Conservation (phyloP, 2,113 vertebrate genomes). For the Panthera uncia region DNA sequence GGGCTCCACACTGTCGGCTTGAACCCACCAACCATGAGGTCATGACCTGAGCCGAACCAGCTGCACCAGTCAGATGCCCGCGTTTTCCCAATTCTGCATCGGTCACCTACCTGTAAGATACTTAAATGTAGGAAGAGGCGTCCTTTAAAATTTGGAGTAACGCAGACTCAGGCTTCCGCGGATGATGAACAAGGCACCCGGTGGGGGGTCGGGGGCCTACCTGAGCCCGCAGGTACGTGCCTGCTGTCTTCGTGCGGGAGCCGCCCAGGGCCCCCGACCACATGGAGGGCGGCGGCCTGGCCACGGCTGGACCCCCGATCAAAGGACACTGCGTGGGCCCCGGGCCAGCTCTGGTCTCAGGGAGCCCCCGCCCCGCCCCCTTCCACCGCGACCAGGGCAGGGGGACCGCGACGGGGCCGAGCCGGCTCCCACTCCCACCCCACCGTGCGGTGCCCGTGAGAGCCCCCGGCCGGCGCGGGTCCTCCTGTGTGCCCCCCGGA, state of each 20-base stretch:
- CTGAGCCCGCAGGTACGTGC: not conserved
- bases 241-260: not conserved
- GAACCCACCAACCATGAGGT: too few species aligned
- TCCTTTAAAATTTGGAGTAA: not conserved
- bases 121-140: accelerated
- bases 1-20: too few species aligned
- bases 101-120: accelerated
- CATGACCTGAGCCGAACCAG: too few species aligned
- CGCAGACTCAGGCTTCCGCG: too few species aligned
- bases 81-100: not conserved
- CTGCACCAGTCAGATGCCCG: too few species aligned
- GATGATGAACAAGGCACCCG: too few species aligned
- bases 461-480: not conserved
- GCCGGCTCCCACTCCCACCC: accelerated
- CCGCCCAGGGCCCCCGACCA: accelerated
- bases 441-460: accelerated
- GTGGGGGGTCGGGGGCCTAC: too few species aligned
- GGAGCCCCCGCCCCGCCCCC: too few species aligned
- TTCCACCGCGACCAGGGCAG: accelerated
- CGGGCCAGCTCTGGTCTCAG: accelerated
- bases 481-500: constrained; percentile 65
- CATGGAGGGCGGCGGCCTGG: accelerated
- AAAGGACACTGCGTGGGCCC: not conserved
- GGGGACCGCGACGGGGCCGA: accelerated
- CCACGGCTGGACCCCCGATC: accelerated